Evolutionary conservation across 1,140 invertebrate species (phyloP).

Genomic region (Ruditapes philippinarum): DNA sequence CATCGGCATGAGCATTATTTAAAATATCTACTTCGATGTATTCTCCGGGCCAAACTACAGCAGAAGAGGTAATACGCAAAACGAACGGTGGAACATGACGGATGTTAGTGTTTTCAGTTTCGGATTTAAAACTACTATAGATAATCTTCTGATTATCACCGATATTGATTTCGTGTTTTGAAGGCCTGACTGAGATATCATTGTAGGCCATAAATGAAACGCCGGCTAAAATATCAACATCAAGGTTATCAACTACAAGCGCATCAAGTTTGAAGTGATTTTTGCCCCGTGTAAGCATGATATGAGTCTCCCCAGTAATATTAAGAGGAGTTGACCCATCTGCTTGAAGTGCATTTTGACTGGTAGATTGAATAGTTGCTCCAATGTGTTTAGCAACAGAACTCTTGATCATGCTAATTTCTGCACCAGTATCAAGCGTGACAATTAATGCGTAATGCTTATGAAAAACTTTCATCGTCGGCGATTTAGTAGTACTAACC

Average conservation of each 20-base stretch:
- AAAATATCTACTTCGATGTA: conserved; percentile 48
- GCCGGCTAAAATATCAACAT: conserved; percentile 54
- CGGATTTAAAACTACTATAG: background rate
- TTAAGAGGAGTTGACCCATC: conserved; percentile 49
- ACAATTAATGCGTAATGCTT: conserved; percentile 15
- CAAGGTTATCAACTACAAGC: conserved; percentile 57
- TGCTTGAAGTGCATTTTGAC: conserved; percentile 58
- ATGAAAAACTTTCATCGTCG: conserved; percentile 37
- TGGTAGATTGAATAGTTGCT: background rate
- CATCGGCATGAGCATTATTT: background rate
- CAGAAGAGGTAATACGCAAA: background rate
- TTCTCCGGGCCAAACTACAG: conserved; percentile 50
- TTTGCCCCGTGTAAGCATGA: conserved; percentile 11
- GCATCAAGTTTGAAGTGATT: background rate
- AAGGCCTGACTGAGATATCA: conserved; percentile 61
- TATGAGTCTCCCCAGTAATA: conserved; percentile 55
- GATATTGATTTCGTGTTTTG: conserved; percentile 40
- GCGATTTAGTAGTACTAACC: conserved; percentile 23
- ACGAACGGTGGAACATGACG: background rate
- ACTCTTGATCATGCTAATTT: conserved; percentile 33
- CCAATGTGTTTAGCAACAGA: background rate
- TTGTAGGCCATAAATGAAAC: conserved; percentile 58
- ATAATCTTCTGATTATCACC: background rate
- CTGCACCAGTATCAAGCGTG: conserved; percentile 41
- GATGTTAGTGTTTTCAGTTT: background rate